Base-by-base conservation (phyloP, 1,140 invertebrate species). In the Sycophaga agraensis region DNA sequence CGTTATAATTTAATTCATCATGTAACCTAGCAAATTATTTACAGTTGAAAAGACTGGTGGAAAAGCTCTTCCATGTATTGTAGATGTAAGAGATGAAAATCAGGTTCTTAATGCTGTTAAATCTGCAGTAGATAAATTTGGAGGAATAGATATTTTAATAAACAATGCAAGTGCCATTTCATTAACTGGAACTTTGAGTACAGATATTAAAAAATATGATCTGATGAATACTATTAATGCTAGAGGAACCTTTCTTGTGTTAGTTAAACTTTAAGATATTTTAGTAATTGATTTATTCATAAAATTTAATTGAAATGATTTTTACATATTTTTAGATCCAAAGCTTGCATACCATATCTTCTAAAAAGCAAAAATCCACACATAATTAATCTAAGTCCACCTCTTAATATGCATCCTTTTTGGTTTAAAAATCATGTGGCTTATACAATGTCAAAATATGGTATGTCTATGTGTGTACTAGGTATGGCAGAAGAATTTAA, bases 401-500 rank as follows among this genome's bases (percentile, higher is more conserved):
- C 97, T 2, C 78, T 99, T 9, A 94, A 90, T 73, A 86, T 99
- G 88, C 86, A 89, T 64, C 86, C 92, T 0, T 81, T 86, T 66
- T 99, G 97, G 96, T 99, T 99, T 76, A 85, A 87, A 56, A 86
- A 91, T 69, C 92, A 99, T 82, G 89, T 97, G 49, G 96, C 95
- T 1, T 99, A 99, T 76, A 98, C 97, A 0, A 98, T 99, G 87
- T 92, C 97, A 1, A 99, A 99, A 72, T 99, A 97, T 75, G 97
- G 97, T 17, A 99, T 99, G 97, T 97, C 94, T 0, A 94, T 99
- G 93, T 98, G 96, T 81, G 94, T 93, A 1, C 81, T 99, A 12
- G 96, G 97, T 37, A 97, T 98, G 94, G 84, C 93, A 39, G 92
- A 92, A 66, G 97, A 99, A 82, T 92, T 98, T 64, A 88, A 86